Evolutionary conservation across 2,888 invertebrate genomes (phyloP), one percentile per base, ranked within the genome.

Genomic region (Ochlodes sylvanus): DNA sequence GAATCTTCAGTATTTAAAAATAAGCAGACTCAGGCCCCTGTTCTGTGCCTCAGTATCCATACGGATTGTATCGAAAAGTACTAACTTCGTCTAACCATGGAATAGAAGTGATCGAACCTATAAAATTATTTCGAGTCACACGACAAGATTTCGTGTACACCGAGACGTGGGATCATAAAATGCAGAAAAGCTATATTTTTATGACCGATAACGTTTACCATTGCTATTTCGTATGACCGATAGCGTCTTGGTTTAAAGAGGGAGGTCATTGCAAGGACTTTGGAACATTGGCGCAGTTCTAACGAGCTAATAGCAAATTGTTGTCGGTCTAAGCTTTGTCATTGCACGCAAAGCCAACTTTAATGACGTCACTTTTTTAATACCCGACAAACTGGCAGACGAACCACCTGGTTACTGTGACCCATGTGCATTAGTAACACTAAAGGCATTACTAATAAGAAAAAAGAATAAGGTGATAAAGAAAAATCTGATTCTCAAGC

Each of bases 181-280:
- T 63, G 55, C 54, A 41, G 21, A 54, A 21, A 42, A 38, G 44
- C 17, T 9, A 17, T 17, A 47, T 15, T 21, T 21, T 41, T 50
- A 12, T 47, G 41, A 9, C 7, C 52, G 27, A 27, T n/a, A n/a
- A 5, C 27, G 27, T 27, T 27, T 27, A 27, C 27, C 27, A 27
- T 27, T 27, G 27, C 27, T 2, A 27, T 27, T 4, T 27, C 5
- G 5, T 27, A 27, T 27, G 27, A 27, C 34, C 52, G 62, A 44
- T 12, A 62, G 41, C 54, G 54, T 54, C 10, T 21, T 54, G 41
- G 21, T 34, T 50, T 17, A 17, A 14, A 17, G 52, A 54, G 63
- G 52, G 52, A 54, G 63, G 52, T 54, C 52, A 54, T 54, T 54
- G 63, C 54, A 41, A 47, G 15, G 44, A 15, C 44, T 7, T 17